Base-by-base conservation (phyloP, 2,888 invertebrate genomes). In the Oscheius onirici region DNA sequence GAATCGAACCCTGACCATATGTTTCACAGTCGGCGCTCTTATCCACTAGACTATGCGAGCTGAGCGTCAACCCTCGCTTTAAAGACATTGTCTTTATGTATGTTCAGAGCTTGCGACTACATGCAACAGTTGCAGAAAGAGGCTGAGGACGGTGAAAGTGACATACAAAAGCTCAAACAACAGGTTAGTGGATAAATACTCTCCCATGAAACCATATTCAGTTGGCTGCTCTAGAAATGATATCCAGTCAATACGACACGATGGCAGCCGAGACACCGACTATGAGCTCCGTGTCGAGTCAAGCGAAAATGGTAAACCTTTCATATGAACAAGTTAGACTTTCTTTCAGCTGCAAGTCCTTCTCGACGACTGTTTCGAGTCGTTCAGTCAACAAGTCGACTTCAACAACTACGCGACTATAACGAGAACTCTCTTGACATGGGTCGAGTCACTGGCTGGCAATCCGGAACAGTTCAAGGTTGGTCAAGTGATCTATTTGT, bases 201-300 rank as follows among this genome's bases (percentile, higher is more conserved):
- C 5, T 8, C 1, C 57, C 41, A 1, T 24, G 40, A 22, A 28
- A 61, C 20, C 13, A 40, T 3, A 41, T 41, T 43, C 40, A 75
- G 75, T 75, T 78, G 15, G 75, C 85, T 0, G 87, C 87, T 0
- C 66, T 87, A 20, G 79, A 84, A 69, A 80, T 87, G 78, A 87
- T 87, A 51, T 82, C 86, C 2, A 76, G 80, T 52, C 85, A 88
- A 71, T 87, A 87, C 71, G 87, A 87, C 41, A 73, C 79, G n/a
- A 79, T 84, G 79, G 76, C 80, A 8, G 74, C 78, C 0, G 71
- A 78, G n/a, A 77, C 76, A 13, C 77, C 82, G 0, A 69, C 74
- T 10, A 54, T 74, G 10, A 52, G 60, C 2, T 76, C 78, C n/a
- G 72, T 75, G 1, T 77, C 83, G 0, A 69, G 83, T 24, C 86